phyloP scores from a whole-genome alignment of 2,113 vertebrate species.

The Panthera leo region DNA sequence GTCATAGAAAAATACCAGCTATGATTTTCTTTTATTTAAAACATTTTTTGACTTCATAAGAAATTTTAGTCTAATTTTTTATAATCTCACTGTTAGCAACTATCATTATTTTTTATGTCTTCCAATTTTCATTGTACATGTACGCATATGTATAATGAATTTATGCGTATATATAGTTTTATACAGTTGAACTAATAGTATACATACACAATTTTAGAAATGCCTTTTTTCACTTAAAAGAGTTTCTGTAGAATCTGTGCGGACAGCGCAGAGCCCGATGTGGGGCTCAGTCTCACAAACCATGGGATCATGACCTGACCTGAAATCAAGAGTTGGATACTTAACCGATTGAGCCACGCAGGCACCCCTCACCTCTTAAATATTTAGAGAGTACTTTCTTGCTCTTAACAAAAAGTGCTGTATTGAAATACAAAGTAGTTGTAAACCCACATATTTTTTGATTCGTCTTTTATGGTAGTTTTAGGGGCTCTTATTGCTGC shows the following conservation, averaged over 20 bases:
- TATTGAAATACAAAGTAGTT: neutral
- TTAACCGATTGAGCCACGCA: too few species aligned
- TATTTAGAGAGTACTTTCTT: neutral
- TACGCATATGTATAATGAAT: neutral
- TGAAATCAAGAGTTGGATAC: too few species aligned
- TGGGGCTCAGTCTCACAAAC: too few species aligned
- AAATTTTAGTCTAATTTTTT: neutral
- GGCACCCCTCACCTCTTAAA: neutral
- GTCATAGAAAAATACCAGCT: neutral
- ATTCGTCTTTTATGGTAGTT: neutral
- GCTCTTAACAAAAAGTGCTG: neutral
- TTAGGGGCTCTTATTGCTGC: neutral
- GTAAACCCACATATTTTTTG: neutral
- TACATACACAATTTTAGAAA: neutral
- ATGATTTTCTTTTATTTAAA: conserved; percentile 28
- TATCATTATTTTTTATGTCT: conserved; percentile 22
- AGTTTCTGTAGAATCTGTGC: neutral
- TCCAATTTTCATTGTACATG: neutral
- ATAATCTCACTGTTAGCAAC: neutral
- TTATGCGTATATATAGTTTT: neutral
- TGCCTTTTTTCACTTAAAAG: neutral
- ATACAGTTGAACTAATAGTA: neutral
- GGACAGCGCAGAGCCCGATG: too few species aligned
- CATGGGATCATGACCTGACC: too few species aligned
- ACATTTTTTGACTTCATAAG: conserved; percentile 1